Percentiles rank a stretch among this genome's conserved stretches.
phyloP scores from a whole-genome alignment of 1,140 invertebrate species.

The Stegodyphus dumicola region DNA sequence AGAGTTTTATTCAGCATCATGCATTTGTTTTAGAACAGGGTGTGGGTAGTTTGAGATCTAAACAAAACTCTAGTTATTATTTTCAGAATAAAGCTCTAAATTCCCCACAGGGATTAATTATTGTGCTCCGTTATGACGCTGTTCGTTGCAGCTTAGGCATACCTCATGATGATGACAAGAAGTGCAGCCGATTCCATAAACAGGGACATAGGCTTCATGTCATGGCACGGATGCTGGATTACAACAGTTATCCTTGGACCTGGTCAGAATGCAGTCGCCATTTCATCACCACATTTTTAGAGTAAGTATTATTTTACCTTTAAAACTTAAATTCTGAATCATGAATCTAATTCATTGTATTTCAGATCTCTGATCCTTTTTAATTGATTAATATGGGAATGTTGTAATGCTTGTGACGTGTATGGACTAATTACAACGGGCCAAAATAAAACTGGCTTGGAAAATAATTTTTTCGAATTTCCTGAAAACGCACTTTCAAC shows the following conservation, averaged over 20 bases:
- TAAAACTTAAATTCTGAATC: no score
- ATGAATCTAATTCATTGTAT: no score
- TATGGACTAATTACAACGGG: no score
- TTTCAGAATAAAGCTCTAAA: not conserved
- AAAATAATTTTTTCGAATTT: no score
- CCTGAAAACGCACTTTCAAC: no score
- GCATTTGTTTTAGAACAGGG: not conserved
- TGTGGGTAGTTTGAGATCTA: not conserved
- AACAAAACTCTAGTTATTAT: not conserved
- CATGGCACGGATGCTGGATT: constrained; percentile 84
- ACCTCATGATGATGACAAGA: constrained; percentile 84
- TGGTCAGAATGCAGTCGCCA: constrained; percentile 90
- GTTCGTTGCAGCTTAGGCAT: constrained; percentile 78
- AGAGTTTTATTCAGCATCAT: no score
- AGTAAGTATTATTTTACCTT: constrained; percentile 75
- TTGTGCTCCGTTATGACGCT: not conserved
- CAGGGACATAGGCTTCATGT: constrained; percentile 72
- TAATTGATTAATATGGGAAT: no score
- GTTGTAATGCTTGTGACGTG: no score
- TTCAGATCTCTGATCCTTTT: no score
- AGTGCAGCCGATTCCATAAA: constrained; percentile 74
- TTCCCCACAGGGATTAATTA: not conserved
- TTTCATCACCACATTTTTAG: constrained; percentile 86
- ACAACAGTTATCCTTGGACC: constrained; percentile 87
- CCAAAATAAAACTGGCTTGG: no score